A percentile compares a stretch with the other conserved stretches of the same genome.
Evolutionary conservation across 2,113 vertebrate species (phyloP).

Genomic region (Tachysurus fulvidraco): DNA sequence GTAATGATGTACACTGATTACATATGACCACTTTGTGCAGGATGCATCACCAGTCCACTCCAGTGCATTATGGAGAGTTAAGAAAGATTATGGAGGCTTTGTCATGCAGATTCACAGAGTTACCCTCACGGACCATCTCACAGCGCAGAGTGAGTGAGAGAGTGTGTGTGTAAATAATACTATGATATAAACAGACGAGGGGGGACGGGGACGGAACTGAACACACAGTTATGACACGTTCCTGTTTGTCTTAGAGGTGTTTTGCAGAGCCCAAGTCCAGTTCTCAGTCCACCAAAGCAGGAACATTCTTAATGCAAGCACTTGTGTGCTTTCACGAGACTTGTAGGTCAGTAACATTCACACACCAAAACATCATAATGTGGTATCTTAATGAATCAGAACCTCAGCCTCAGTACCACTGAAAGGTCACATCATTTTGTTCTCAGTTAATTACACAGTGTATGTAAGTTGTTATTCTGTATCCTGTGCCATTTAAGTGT

Average conservation of each 20-base stretch:
- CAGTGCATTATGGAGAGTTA: slow-evolving; percentile 81
- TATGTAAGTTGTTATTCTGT: no score
- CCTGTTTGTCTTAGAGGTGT: slow-evolving; percentile 45
- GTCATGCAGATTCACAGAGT: slow-evolving; percentile 76
- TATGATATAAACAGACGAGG: neutral
- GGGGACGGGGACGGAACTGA: neutral
- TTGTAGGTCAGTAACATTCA: slow-evolving; percentile 80
- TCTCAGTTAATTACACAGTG: no score
- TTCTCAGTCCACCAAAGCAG: slow-evolving; percentile 59
- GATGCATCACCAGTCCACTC: slow-evolving; percentile 83
- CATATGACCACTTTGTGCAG: slow-evolving; percentile 63
- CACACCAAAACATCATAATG: neutral
- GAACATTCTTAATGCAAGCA: slow-evolving; percentile 75
- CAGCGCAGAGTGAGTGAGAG: slow-evolving; percentile 42
- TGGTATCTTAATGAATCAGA: neutral
- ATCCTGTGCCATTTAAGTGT: no score
- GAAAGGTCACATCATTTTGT: no score
- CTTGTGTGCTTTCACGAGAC: slow-evolving; percentile 84
- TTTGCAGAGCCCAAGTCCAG: slow-evolving; percentile 48
- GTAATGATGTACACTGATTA: neutral
- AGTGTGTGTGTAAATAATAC: neutral
- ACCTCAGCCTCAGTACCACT: no score
- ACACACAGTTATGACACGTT: neutral
- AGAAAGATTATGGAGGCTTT: slow-evolving; percentile 76
- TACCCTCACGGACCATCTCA: slow-evolving; percentile 56